A percentile compares a stretch with the other conserved stretches of the same genome.
Evolutionary conservation across 2,797 vertebrate species (phyloP).

Genomic region (Spinus pinus): DNA sequence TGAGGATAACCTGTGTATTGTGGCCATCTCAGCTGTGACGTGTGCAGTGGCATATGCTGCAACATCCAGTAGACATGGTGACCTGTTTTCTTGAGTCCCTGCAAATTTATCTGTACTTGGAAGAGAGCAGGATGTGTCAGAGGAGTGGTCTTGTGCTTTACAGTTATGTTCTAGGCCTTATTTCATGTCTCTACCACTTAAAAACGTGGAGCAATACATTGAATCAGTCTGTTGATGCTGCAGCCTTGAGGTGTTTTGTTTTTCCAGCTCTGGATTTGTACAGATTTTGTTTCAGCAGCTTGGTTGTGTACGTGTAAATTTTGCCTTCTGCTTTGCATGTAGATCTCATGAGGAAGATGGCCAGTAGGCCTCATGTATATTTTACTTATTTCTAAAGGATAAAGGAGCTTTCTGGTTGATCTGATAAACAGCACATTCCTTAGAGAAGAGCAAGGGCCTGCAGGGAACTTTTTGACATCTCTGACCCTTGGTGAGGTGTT

Average conservation of each 20-base stretch:
- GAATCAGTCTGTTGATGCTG: neutral
- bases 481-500: neutral
- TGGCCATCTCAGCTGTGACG: neutral
- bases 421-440: neutral
- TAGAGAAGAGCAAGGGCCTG: neutral
- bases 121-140: neutral
- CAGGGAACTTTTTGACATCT: neutral
- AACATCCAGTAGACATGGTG: neutral
- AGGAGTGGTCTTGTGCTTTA: neutral
- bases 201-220: neutral
- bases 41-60: neutral
- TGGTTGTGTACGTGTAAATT: neutral
- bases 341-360: neutral
- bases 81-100: neutral
- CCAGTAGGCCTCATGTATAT: neutral
- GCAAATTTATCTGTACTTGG: neutral
- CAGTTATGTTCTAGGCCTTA: neutral
- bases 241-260: neutral
- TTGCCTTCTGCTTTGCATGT: neutral
- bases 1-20: accelerated
- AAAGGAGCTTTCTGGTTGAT: neutral
- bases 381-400: neutral
- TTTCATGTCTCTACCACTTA: neutral
- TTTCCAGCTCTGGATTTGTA: neutral
- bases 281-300: neutral